Evolutionary conservation across 2,797 vertebrate genomes (phyloP), one percentile per base, ranked within the genome.

Genomic region (Cyclopterus lumpus): DNA sequence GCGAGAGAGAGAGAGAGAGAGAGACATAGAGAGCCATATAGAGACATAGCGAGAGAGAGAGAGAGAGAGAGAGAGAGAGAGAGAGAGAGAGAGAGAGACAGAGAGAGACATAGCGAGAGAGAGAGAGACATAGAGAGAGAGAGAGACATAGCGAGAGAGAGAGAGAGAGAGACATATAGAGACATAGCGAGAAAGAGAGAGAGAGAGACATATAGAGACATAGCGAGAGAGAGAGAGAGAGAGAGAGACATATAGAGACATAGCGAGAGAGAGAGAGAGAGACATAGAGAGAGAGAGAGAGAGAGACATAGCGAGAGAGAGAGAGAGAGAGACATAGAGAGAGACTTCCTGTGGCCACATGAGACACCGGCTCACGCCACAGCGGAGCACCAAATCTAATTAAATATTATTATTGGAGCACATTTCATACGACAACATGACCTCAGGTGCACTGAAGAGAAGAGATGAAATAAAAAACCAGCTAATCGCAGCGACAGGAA

Each of bases 341-440:
- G 46, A 0, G 68, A 60, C 69, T 57, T 34, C 4, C 6, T 49
- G 69, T 66, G 75, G 22, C 73, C 61, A 71, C 59, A 14, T 70
- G 72, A 79, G 86, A 80, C 57, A 58, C 58, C 10, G 16, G 1
- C 48, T 58, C 59, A 16, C 73, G 26, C 24, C 46, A 57, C 58
- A 53, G 60, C 70, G 18, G 67, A 68, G 59, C 0, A 28, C 34
- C 77, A 60, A 26, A 42, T 60, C 44, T 24, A 20, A 73, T 74
- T 14, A 42, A 69, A 73, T 81, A 48, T 83, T 73, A 71, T 62
- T 48, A 40, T 30, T 40, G n/a, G 38, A 67, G 51, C 32, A 16
- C 7, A 7, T 80, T 85, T 80, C 62, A 53, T 34, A 24, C 8
- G 6, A 22, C 42, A 26, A 9, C 12, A n/a, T 40, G n/a, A 34